Evolutionary conservation across 2,113 vertebrate genomes (phyloP).

Genomic region (Colius striatus): DNA sequence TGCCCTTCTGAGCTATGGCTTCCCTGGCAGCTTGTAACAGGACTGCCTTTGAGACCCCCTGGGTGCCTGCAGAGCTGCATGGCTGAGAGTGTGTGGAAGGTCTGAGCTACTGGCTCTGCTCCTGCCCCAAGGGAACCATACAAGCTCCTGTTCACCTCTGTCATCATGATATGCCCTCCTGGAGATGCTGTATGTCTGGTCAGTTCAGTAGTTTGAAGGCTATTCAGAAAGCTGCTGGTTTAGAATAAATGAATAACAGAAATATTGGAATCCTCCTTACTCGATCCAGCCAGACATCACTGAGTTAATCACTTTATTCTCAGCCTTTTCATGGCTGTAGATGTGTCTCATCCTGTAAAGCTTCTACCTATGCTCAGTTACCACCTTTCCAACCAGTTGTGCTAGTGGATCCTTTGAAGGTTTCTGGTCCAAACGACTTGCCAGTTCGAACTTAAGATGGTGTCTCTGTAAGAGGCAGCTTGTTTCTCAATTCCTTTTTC

Average conservation of each 20-base stretch:
- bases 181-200: not conserved
- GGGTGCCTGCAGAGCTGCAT: accelerated
- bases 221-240: not conserved
- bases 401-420: not conserved
- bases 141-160: accelerated
- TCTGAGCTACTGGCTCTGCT: not conserved
- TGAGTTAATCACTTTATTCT: not conserved
- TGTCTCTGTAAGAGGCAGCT: not conserved
- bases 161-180: accelerated
- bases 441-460: not conserved
- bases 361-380: not conserved
- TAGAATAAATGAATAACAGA: not conserved
- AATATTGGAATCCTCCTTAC: not conserved
- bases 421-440: not conserved
- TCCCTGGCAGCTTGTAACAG: accelerated
- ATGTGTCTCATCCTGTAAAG: accelerated
- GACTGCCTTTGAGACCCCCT: accelerated
- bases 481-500: not conserved
- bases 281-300: accelerated
- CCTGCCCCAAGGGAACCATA: accelerated
- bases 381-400: not conserved
- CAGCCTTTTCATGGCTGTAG: not conserved
- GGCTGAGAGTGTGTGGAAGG: accelerated
- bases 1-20: not conserved
- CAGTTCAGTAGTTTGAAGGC: not conserved